Base-by-base conservation (phyloP, 92 coral and sea anemone genomes). In the Metridium senile region DNA sequence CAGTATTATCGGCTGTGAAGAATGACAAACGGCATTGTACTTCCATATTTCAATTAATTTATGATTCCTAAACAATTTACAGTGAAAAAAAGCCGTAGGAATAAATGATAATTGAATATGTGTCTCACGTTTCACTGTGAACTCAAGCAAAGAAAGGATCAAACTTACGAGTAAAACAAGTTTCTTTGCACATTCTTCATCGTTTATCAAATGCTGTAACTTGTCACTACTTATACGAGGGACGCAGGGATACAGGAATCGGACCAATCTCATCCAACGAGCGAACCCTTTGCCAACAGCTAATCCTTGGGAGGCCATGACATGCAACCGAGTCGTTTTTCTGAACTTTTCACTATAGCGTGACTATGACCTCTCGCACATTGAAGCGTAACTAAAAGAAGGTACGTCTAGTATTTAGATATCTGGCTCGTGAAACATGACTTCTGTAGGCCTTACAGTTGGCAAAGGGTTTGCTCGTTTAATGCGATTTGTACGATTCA, bases 181-280 rank as follows among this genome's bases (percentile, higher is more conserved):
- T 25, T 59, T 43, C 33, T 70, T 59, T 25, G 70, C 57, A 51
- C 62, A 7, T 28, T 72, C 47, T 33, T 81, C 25, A 0, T 79
- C 81, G 46, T 68, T 56, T 79, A 93, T 85, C 29, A 81, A 57
- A 1, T 87, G 70, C n/a, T 78, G 82, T 20, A 93, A 84, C 33
- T 90, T 85, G 13, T 71, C 89, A 9, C 95, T 90, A 21, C 84
- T 77, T 33, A 93, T 74, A 21, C 89, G 90, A n/a, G 86, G 81
- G 25, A 93, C 98, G 25, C 43, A 85, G 1, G 98, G 95, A 61
- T 71, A 93, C 29, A 22, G 22, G 70, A 28, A 26, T 19, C 39
- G 70, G 25, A 74, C 70, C 32, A 74, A 26, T 16, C 70, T 26
- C 27, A 63, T 74, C 27, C 33, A 67, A 28, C 28, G 7, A n/a